Evolutionary conservation across 2,888 invertebrate genomes (phyloP).

Genomic region (Coelopa pilipes): DNA sequence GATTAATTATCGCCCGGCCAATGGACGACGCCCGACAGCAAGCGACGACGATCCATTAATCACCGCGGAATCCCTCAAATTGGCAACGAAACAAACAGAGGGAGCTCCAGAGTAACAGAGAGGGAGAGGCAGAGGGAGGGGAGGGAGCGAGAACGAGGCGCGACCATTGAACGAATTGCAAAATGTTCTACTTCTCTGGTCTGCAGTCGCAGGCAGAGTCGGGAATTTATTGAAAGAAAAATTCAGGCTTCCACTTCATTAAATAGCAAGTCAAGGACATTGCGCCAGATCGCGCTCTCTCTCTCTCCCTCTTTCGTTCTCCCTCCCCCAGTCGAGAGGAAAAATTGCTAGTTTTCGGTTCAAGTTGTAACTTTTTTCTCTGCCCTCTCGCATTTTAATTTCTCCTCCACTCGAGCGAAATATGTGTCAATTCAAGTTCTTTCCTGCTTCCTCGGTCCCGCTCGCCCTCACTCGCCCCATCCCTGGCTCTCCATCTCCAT

Average conservation of each 20-base stretch:
- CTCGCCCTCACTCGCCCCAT: background rate
- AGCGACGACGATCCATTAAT: too few relatives aligned
- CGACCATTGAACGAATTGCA: too few relatives aligned
- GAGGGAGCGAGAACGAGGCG: background rate
- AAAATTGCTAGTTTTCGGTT: conserved; percentile 11
- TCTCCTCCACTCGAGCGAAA: conserved; percentile 50
- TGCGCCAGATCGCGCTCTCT: conserved; percentile 39
- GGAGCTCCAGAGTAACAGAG: background rate
- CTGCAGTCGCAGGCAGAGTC: too few relatives aligned
- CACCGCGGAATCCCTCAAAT: too few relatives aligned
- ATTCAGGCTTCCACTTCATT: conserved; percentile 38
- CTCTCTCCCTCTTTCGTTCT: conserved; percentile 5
- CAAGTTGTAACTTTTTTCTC: conserved; percentile 11
- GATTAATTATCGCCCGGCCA: too few relatives aligned
- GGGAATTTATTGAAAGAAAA: too few relatives aligned
- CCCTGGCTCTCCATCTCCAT: too few relatives aligned
- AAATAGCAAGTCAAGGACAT: conserved; percentile 42
- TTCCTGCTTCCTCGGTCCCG: background rate
- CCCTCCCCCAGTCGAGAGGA: background rate
- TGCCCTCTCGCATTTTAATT: conserved; percentile 42
- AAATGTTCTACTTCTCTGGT: too few relatives aligned
- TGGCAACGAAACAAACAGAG: background rate
- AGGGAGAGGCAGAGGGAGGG: background rate
- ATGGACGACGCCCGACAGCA: too few relatives aligned
- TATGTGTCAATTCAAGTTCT: conserved; percentile 12